Base-by-base conservation (phyloP, 1,140 invertebrate species). In the Apis florea region DNA sequence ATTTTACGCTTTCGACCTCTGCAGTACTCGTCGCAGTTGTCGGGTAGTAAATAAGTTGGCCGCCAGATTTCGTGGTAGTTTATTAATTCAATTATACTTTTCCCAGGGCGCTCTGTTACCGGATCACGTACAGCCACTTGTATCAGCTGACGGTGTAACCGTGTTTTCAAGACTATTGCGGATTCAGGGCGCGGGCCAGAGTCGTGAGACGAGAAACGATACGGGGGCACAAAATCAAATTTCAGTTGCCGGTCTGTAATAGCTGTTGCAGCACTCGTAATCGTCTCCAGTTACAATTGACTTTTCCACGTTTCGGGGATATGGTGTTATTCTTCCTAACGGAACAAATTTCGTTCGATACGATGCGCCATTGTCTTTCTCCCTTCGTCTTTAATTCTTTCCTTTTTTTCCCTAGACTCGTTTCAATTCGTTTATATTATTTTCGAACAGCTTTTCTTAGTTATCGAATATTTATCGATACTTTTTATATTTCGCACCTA, bases 1-100 rank as follows among this genome's bases (percentile, higher is more conserved):
- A 54, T 63, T 77, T 24, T 40, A 40, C 47, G 24, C 53, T 24
- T 47, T n/a, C 51, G 12, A 26, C 2, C 17, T 47, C 66, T n/a
- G 61, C 67, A 70, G 67, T 66, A 31, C 58, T 31, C 24, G 63
- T 74, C 51, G 71, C 63, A 53, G 64, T 24, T 24, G 49, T 53
- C 9, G 9, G 56, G 54, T 3, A 40, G 61, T 75, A 77, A 82
- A 77, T 77, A 82, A 82, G 64, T 47, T 47, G 6, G 2, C 40
- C 26, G 73, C 56, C 79, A 76, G 73, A 82, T 82, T 80, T 54
- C 73, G 56, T 54, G 8, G 26, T 54, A 69, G 73, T 76, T 76
- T 82, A 77, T 76, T 82, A 82, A 82, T 82, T 82, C 73, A 77
- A 82, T 82, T 82, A 82, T 54, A 82, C 79, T 82, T 77, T 69